Base-by-base conservation (phyloP, 2,888 invertebrate species). In the Rutpela maculata region DNA sequence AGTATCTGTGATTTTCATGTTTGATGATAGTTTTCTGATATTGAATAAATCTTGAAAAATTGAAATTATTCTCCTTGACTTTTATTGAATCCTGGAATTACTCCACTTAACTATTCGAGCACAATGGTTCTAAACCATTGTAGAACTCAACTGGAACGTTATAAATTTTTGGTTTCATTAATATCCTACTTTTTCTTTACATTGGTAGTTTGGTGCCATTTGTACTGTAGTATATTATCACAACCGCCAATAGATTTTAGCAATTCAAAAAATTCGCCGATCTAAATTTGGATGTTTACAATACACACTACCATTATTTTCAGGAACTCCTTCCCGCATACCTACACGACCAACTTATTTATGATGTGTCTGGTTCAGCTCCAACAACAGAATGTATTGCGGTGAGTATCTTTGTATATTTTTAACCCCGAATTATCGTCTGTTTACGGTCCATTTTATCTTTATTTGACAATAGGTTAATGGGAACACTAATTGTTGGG, bases 401-500 rank as follows among this genome's bases (percentile, higher is more conserved):
- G 7, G 6, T 9, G 50, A 50, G 50, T 7, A 12, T 12, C 43
- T 43, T 43, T 12, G 15, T 11, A 12, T 50, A 50, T 50, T 50
- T 50, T 50, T 50, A 50, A 50, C n/a, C n/a, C 12, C n/a, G 5
- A 50, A 7, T 50, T 5, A 50, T n/a, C 4, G 50, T 12, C n/a
- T 56, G 10, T 26, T 69, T 69, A 17, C 17, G 9, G 56, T 26
- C 26, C 10, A 68, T 55, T 69, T 38, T 35, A 56, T 35, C 60
- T 69, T 50, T 70, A 26, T 70, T 70, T 70, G 59, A 70, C 43
- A 60, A 35, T 43, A 10, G 38, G 15, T 19, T 43, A 70, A 70
- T 38, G 31, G 65, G 6, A 17, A 38, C 31, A 57, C 75, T 65
- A 70, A 75, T 65, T 65, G 57, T 59, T 60, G 68, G 50, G 60